Conservation (phyloP, 2,113 vertebrate genomes). For the Triplophysa dalaica region DNA sequence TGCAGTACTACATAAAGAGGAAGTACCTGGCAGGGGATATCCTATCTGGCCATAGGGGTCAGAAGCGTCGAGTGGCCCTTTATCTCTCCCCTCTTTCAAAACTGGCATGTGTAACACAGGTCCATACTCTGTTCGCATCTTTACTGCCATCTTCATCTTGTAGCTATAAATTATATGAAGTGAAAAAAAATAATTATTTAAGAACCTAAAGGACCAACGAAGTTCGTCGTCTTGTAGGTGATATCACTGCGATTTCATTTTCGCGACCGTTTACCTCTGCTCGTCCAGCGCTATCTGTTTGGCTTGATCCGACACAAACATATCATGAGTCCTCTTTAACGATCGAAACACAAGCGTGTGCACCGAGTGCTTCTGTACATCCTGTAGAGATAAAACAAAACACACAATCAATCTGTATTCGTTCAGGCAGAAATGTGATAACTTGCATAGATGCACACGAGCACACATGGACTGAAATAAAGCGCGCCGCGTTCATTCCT, state of each 20-base stretch:
- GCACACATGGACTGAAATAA: not conserved
- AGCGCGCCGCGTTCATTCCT: not conserved
- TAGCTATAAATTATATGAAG: conserved; percentile 71
- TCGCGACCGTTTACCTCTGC: conserved; percentile 75
- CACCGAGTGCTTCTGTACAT: conserved; percentile 97
- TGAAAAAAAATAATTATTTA: too few species aligned
- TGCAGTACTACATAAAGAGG: not conserved
- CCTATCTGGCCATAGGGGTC: conserved; percentile 78
- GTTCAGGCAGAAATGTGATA: not conserved
- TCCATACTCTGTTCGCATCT: conserved; percentile 85
- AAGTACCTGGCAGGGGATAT: conserved; percentile 82
- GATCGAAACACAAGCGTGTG: conserved; percentile 97
- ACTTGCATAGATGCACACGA: not conserved
- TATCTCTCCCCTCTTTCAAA: conserved; percentile 87
- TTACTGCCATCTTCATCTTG: conserved; percentile 89
- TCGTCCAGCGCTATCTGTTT: conserved; percentile 87
- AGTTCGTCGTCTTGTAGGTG: too few species aligned
- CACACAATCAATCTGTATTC: not conserved
- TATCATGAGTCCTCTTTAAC: conserved; percentile 96
- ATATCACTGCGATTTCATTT: too few species aligned
- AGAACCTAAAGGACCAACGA: too few species aligned
- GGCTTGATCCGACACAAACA: conserved; percentile 97
- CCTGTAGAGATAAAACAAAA: conserved; percentile 68
- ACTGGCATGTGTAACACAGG: conserved; percentile 93
- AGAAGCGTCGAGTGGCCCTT: conserved; percentile 64